These are phyloP conservation scores for Chondrosia reniformis DNA, from an alignment of 37 sponge, comb jelly and placozoan genomes.

Conservation along the genomic window DNA sequence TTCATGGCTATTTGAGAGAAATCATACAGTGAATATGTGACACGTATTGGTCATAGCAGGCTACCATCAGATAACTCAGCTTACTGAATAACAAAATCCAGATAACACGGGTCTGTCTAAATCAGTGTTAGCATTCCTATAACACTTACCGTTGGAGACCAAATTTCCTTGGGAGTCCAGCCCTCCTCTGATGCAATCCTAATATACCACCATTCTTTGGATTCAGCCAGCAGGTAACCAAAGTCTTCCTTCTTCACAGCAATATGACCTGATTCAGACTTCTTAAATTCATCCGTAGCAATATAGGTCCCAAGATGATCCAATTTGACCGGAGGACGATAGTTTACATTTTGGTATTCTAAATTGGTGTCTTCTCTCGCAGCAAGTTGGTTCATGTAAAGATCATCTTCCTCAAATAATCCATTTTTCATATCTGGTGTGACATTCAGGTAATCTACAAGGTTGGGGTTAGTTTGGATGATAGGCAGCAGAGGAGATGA, in stretches of 20 bases:
- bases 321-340: not conserved
- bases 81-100: no score
- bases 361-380: not conserved
- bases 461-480: not conserved
- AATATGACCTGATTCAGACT: not conserved
- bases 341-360: not conserved
- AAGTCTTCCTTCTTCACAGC: not conserved
- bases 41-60: no score
- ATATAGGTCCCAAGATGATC: slow-evolving; percentile 6
- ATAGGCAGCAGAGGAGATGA: not conserved
- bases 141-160: slow-evolving; percentile 14
- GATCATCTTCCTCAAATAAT: not conserved
- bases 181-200: slow-evolving; percentile 11
- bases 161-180: slow-evolving; percentile 17
- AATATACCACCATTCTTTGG: slow-evolving; percentile 22
- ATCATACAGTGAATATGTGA: no score
- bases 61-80: no score
- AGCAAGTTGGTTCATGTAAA: not conserved
- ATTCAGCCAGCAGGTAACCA: not conserved
- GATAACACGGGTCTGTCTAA: no score
- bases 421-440: not conserved
- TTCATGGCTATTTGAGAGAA: no score
- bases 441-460: slow-evolving; percentile 1
- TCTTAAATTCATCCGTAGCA: not conserved
- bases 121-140: no score